A percentile compares a stretch with the other conserved stretches of the same genome.
Conservation (phyloP, 37 sponge, comb jelly and placozoan species). For the Chondrilla cf. caribensis region DNA sequence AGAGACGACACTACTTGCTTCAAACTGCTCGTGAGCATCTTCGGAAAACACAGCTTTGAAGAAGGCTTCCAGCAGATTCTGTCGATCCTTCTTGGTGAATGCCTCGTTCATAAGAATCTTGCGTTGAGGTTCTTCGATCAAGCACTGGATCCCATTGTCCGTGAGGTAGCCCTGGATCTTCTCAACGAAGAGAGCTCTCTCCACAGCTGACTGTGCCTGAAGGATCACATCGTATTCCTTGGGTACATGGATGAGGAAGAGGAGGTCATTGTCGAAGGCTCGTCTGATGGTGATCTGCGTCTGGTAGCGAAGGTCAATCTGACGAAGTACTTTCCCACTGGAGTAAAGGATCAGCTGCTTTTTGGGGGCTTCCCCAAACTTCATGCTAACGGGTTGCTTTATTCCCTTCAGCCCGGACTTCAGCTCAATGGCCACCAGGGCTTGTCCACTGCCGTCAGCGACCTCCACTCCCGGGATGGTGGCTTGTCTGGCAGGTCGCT, state of each 20-base stretch:
- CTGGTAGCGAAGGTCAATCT: slow-evolving; percentile 64
- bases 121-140: slow-evolving; percentile 56
- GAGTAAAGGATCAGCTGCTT: slow-evolving; percentile 49
- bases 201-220: slow-evolving; percentile 30
- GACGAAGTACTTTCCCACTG: slow-evolving; percentile 38
- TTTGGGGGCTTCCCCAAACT: slow-evolving; percentile 50
- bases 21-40: slow-evolving; percentile 23
- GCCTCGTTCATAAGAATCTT: slow-evolving; percentile 33
- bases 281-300: slow-evolving; percentile 37
- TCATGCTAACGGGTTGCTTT: slow-evolving; percentile 59
- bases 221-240: slow-evolving; percentile 74
- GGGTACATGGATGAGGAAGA: slow-evolving; percentile 58
- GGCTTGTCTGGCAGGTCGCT: slow-evolving; percentile 32
- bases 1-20: slow-evolving; percentile 10
- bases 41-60: slow-evolving; percentile 83
- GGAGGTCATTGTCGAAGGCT: slow-evolving; percentile 48
- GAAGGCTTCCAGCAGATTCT: slow-evolving; percentile 77
- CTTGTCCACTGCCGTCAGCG: slow-evolving; percentile 44
- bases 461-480: slow-evolving; percentile 68
- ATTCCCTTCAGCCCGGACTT: slow-evolving; percentile 52
- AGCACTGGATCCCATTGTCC: slow-evolving; percentile 42
- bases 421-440: slow-evolving; percentile 53
- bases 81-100: slow-evolving; percentile 76
- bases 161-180: slow-evolving; percentile 56
- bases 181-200: slow-evolving; percentile 52